These are phyloP conservation scores for Monopterus albus DNA, from an alignment of 2,113 vertebrate species.

Conservation along the genomic window DNA sequence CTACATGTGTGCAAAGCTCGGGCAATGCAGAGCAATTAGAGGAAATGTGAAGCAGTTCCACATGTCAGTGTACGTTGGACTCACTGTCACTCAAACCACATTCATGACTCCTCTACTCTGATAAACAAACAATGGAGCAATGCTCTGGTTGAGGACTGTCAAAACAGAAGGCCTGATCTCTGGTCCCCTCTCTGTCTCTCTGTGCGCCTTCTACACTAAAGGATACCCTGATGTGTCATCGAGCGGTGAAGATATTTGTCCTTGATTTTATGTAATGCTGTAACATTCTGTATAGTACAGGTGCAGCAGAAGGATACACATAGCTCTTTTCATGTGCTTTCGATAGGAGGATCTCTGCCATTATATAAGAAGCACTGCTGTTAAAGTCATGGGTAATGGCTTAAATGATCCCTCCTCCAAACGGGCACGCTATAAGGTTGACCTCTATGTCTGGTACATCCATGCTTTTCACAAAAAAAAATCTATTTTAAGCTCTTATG, in stretches of 20 bases:
- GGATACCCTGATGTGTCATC: conserved; percentile 62
- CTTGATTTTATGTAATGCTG: conserved; percentile 56
- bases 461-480: conserved; percentile 50
- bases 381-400: conserved; percentile 67
- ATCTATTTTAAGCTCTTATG: conserved; percentile 59
- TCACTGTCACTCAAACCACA: conserved; percentile 76
- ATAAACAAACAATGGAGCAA: conserved; percentile 72
- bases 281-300: conserved; percentile 42
- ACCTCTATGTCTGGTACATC: conserved; percentile 61
- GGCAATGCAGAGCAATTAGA: conserved; percentile 76
- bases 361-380: conserved; percentile 57
- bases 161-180: conserved; percentile 62
- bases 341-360: conserved; percentile 52
- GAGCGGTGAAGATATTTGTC: conserved; percentile 50
- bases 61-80: conserved; percentile 64
- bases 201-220: conserved; percentile 52
- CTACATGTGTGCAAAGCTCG: conserved; percentile 70
- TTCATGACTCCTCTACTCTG: conserved; percentile 67
- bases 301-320: conserved; percentile 41
- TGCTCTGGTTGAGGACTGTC: conserved; percentile 63
- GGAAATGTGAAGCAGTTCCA: conserved; percentile 75
- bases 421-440: conserved; percentile 68
- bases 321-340: conserved; percentile 43
- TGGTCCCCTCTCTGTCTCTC: conserved; percentile 28
- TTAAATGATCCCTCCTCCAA: conserved; percentile 70